These are phyloP conservation scores for Lingula anatina DNA, from an alignment of 2,888 invertebrate genomes.

Conservation along the genomic window DNA sequence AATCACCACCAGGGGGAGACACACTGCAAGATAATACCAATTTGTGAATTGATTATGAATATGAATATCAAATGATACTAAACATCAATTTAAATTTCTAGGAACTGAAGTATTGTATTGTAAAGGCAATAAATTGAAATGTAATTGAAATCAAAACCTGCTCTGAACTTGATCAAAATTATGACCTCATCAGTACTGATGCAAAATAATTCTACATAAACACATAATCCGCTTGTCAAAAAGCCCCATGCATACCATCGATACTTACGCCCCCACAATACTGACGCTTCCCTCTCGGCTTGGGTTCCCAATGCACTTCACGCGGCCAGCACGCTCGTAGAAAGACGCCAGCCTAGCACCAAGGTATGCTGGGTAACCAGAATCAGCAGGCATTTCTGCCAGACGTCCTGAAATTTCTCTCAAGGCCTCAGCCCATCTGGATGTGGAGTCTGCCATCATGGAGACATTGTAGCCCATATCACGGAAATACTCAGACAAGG, in stretches of 20 bases:
- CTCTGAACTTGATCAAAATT: too few relatives aligned
- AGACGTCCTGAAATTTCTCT: slow-evolving; percentile 98
- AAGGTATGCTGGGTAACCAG: slow-evolving; percentile 97
- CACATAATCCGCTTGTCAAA: too few relatives aligned
- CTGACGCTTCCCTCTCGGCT: slow-evolving; percentile 98
- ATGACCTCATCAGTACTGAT: too few relatives aligned
- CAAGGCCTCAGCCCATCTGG: slow-evolving; percentile 99
- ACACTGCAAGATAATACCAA: slow-evolving; percentile 60
- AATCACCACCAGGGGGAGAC: slow-evolving; percentile 99
- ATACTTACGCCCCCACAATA: slow-evolving; percentile 89
- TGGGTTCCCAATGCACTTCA: slow-evolving; percentile 95
- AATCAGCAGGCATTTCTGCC: slow-evolving; percentile 98
- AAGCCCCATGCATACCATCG: too few relatives aligned
- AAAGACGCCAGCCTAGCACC: slow-evolving; percentile 97
- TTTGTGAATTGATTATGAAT: too few relatives aligned
- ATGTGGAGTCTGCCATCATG: slow-evolving; percentile 99
- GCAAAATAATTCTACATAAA: too few relatives aligned
- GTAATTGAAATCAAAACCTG: too few relatives aligned
- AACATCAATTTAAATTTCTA: too few relatives aligned
- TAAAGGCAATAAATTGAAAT: too few relatives aligned
- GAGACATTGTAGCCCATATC: slow-evolving; percentile 99
- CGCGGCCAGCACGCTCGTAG: slow-evolving; percentile 98
- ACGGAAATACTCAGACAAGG: slow-evolving; percentile 97
- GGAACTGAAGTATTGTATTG: too few relatives aligned
- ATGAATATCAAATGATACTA: too few relatives aligned